These are phyloP conservation scores for Drosophila tristis DNA, from an alignment of 1,140 invertebrate genomes.

Conservation along the genomic window DNA sequence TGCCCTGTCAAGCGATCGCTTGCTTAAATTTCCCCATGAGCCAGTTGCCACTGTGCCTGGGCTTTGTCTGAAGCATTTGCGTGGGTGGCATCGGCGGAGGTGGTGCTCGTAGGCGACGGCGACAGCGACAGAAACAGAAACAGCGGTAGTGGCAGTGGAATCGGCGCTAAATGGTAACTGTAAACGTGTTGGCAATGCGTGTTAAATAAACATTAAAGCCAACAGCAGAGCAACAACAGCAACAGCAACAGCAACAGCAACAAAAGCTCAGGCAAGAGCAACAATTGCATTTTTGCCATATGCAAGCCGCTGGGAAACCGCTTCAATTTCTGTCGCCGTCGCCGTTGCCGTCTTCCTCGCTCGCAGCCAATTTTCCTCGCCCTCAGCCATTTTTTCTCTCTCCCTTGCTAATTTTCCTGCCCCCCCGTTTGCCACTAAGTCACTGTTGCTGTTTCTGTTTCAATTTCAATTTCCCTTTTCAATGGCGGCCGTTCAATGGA, in stretches of 20 bases:
- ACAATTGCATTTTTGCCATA: conserved; percentile 59
- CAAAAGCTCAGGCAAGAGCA: conserved; percentile 6
- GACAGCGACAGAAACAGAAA: conserved; percentile 10
- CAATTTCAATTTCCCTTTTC: conserved; percentile 70
- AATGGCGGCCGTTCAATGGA: conserved; percentile 51
- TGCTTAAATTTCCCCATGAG: too few species aligned
- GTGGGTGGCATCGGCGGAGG: conserved; percentile 13
- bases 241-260: conserved; percentile 18
- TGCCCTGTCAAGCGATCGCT: too few species aligned
- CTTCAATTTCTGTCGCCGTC: conserved; percentile 30
- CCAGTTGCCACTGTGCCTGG: conserved; percentile 15
- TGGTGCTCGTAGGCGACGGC: neutral
- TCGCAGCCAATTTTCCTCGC: too few species aligned
- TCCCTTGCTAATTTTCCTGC: too few species aligned
- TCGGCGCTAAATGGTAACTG: conserved; percentile 35
- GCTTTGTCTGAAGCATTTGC: conserved; percentile 26
- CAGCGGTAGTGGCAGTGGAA: conserved; percentile 5
- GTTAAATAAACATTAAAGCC: conserved; percentile 76
- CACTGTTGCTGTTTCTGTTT: conserved; percentile 43
- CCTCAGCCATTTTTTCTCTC: too few species aligned
- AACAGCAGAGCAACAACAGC: conserved; percentile 5
- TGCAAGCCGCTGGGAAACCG: conserved; percentile 36
- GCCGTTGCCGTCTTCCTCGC: neutral
- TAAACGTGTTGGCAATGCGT: conserved; percentile 67
- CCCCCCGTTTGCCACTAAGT: neutral